Percentiles rank a stretch among this genome's conserved stretches.
Evolutionary conservation across 1,140 invertebrate genomes (phyloP).

Genomic region (Drosophila ohnishii): DNA sequence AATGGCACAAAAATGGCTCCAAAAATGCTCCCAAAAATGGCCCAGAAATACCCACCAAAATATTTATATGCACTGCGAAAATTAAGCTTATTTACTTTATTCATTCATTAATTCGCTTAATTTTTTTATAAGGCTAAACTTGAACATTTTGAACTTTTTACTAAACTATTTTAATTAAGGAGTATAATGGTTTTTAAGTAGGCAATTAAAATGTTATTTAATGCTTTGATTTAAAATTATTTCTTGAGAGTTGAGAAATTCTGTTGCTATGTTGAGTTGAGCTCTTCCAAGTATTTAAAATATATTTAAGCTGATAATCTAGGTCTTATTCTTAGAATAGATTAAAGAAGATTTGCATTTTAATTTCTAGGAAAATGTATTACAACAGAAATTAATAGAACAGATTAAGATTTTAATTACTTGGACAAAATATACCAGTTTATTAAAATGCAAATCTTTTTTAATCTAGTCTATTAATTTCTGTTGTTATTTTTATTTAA

Average conservation of each 20-base stretch:
- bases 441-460: no score
- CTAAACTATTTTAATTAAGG: not conserved
- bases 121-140: not conserved
- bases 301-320: no score
- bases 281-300: not conserved
- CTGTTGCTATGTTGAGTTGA: not conserved
- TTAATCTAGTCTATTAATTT: no score
- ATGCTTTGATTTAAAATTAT: not conserved
- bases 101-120: not conserved
- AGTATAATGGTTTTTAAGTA: not conserved
- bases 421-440: no score
- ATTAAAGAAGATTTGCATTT: no score
- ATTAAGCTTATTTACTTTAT: not conserved
- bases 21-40: not conserved
- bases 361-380: no score
- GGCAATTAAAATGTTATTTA: no score
- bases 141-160: not conserved
- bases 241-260: no score
- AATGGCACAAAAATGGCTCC: no score
- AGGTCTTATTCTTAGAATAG: no score
- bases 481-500: not conserved
- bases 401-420: no score
- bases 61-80: not conserved
- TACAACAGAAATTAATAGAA: no score
- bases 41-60: not conserved